Percentiles rank a stretch among this genome's conserved stretches.
phyloP scores from a whole-genome alignment of 2,113 vertebrate species.

The Sylvilagus bachmani region DNA sequence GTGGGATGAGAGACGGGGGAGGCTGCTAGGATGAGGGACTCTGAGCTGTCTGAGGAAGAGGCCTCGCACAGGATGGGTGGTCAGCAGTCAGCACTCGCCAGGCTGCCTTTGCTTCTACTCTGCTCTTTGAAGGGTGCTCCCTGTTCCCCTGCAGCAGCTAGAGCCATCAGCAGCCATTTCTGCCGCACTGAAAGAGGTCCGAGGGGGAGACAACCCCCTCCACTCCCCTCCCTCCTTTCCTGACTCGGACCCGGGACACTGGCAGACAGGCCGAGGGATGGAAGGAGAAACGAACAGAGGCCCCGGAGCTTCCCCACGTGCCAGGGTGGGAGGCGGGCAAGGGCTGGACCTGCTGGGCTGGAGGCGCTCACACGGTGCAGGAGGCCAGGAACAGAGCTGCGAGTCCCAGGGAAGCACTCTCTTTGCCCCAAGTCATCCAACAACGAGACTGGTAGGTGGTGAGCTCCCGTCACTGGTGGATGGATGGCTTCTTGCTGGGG shows the following conservation, averaged over 20 bases:
- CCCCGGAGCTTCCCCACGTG: background rate
- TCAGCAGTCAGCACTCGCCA: fast-evolving
- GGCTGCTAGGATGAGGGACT: background rate
- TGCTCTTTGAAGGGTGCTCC: background rate
- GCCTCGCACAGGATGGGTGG: background rate
- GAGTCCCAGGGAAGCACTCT: background rate
- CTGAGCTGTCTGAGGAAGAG: background rate
- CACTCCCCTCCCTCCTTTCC: background rate
- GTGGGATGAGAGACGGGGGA: background rate
- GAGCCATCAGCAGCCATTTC: background rate
- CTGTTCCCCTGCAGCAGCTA: background rate
- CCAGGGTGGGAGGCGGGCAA: background rate
- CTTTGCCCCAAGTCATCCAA: constrained; percentile 26
- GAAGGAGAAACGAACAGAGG: background rate
- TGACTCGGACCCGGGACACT: background rate
- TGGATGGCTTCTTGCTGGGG: background rate
- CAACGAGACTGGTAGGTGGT: background rate
- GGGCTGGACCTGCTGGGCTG: background rate
- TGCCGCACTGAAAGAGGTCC: background rate
- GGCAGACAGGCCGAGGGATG: background rate
- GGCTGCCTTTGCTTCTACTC: background rate
- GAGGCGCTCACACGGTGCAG: background rate
- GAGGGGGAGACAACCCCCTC: background rate
- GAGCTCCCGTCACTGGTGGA: background rate
- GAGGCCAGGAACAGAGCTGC: background rate